Base-by-base conservation (phyloP, 2,113 vertebrate species). In the Pseudonaja textilis region DNA sequence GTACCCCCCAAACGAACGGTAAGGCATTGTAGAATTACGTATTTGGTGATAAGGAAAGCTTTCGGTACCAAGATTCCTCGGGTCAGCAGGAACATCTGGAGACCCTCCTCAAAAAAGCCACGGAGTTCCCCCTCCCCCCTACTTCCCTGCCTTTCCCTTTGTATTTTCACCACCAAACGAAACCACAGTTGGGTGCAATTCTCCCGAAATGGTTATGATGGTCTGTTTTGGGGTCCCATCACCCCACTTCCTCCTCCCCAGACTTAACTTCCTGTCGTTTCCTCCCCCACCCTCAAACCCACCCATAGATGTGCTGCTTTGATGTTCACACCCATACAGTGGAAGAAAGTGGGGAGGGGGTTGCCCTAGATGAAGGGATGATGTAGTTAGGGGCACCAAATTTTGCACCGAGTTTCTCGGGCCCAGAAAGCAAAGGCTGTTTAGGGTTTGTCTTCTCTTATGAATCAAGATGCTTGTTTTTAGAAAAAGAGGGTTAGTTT, bases 111-210 rank as follows among this genome's bases (percentile, higher is more conserved):
- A 47, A 50, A 69, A 42, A 74, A 42, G 34, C 34, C 7, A 25
- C n/a, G n/a, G n/a, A 81, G 57, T 2, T 16, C 16, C 10, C 4
- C 20, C 1, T 34, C 9, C 5, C 2, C 26, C 34, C 14, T 23
- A 5, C 18, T 7, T 29, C 34, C 11, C n/a, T 20, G 64, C 42
- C 64, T 29, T 34, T 0, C 54, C 14, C 9, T 39, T 4, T 39
- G 20, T 34, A 4, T 12, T 56, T 39, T 69, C 29, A 69, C 5
- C 3, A 3, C 14, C 74, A 1, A 56, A 42, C 3, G 20, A 61
- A 55, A 18, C 0, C 2, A 4, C 0, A 0, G 1, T 7, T 9
- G 3, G 8, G 12, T 3, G 1, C 20, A 54, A 87, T 26, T 20
- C n/a, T 16, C 22, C 22, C 1, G 6, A n/a, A 22, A 23, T 22